Conservation (phyloP, 2,113 vertebrate genomes). For the Prietella phreatophila region DNA sequence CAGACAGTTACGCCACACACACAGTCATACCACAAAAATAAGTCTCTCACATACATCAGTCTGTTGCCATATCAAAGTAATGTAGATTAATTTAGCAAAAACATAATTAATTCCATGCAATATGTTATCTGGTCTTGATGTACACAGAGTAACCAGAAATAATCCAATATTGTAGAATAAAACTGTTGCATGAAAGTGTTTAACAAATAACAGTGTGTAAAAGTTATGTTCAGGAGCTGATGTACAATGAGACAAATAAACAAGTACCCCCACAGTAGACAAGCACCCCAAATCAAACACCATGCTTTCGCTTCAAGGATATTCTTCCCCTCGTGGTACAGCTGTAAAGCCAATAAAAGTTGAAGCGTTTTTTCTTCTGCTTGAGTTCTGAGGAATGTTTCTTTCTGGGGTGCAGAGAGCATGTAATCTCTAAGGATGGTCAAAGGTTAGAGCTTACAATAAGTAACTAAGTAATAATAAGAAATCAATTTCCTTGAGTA, state of each 20-base stretch:
- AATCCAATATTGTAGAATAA: too few relatives aligned
- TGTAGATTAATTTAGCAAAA: too few relatives aligned
- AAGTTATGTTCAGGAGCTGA: background rate
- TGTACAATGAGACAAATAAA: background rate
- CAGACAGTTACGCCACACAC: too few relatives aligned
- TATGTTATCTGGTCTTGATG: background rate
- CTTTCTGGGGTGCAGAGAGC: slow-evolving; percentile 66
- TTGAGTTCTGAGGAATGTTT: slow-evolving; percentile 52
- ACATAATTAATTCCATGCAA: too few relatives aligned
- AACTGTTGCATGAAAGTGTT: background rate
- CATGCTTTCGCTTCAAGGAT: background rate
- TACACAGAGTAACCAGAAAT: background rate
- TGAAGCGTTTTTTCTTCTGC: slow-evolving; percentile 50
- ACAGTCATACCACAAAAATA: too few relatives aligned
- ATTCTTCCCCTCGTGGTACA: background rate
- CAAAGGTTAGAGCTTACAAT: slow-evolving; percentile 7
- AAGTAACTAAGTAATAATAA: slow-evolving; percentile 10
- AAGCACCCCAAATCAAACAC: background rate
- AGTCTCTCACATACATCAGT: too few relatives aligned
- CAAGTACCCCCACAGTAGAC: background rate
- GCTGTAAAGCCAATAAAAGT: background rate
- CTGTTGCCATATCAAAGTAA: too few relatives aligned
- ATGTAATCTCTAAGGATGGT: slow-evolving; percentile 63
- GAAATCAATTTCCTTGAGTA: background rate
- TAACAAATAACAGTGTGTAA: background rate